These are phyloP conservation scores for Acronicta psi DNA, from an alignment of 2,888 invertebrate genomes.

Conservation along the genomic window DNA sequence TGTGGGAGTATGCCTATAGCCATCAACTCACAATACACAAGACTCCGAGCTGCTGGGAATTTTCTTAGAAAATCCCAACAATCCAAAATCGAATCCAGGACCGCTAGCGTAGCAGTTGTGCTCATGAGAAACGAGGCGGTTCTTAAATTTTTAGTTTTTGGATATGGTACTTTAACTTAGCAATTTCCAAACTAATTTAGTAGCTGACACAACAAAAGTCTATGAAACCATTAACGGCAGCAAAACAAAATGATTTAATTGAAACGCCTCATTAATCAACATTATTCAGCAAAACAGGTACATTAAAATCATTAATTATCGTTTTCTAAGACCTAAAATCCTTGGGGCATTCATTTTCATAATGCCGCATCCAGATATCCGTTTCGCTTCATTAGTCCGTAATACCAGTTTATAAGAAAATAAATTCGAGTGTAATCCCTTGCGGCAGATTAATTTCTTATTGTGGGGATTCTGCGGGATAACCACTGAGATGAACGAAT, in stretches of 20 bases:
- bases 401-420: conserved; percentile 70
- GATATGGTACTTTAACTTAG: not conserved
- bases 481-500: conserved; percentile 59
- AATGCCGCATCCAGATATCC: conserved; percentile 42
- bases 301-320: conserved; percentile 13
- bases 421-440: conserved; percentile 72
- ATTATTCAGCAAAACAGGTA: not conserved
- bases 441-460: conserved; percentile 72
- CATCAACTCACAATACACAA: too few relatives aligned
- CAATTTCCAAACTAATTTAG: not conserved
- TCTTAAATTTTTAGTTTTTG: too few relatives aligned
- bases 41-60: too few relatives aligned
- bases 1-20: too few relatives aligned
- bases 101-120: too few relatives aligned
- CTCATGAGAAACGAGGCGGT: too few relatives aligned
- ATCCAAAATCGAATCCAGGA: too few relatives aligned
- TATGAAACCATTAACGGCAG: not conserved
- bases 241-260: not conserved
- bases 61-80: too few relatives aligned
- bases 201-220: not conserved
- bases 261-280: not conserved
- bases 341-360: conserved; percentile 18
- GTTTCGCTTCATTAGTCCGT: conserved; percentile 47
- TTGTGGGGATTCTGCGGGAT: conserved; percentile 58
- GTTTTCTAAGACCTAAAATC: conserved; percentile 6